Conservation (phyloP, 2,113 vertebrate genomes). For the Gadus chalcogrammus region DNA sequence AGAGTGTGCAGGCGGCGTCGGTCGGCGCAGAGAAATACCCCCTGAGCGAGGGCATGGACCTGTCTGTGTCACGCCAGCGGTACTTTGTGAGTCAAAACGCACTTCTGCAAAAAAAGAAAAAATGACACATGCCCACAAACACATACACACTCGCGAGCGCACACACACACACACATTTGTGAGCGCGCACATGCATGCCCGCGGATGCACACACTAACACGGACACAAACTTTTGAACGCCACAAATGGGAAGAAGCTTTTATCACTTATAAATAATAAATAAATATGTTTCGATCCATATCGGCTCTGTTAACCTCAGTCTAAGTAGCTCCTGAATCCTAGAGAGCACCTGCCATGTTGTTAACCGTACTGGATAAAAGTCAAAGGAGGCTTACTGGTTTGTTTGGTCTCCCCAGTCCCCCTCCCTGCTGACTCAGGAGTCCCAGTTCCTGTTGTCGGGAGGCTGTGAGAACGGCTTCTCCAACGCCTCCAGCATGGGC, state of each 20-base stretch:
- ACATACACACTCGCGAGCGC: background rate
- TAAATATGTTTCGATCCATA: too few species aligned
- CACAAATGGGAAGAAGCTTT: too few species aligned
- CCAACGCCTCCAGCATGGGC: constrained; percentile 51
- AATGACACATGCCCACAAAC: background rate
- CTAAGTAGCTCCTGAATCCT: too few species aligned
- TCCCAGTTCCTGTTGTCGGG: constrained; percentile 63
- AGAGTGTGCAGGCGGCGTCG: constrained; percentile 63
- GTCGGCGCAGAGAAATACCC: constrained; percentile 67
- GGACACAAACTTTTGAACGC: too few species aligned
- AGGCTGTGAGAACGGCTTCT: constrained; percentile 68
- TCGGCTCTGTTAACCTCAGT: too few species aligned
- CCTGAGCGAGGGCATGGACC: constrained; percentile 75
- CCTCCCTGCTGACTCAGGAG: constrained; percentile 63
- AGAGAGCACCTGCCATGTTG: too few species aligned
- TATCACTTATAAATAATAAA: too few species aligned
- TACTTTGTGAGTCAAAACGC: constrained; percentile 80
- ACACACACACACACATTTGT: background rate
- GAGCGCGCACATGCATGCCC: background rate
- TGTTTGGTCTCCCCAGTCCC: constrained; percentile 45
- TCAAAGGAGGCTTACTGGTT: background rate
- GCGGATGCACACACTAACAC: background rate
- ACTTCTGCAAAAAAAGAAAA: background rate
- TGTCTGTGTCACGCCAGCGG: constrained; percentile 74
- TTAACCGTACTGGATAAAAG: background rate